Conservation (phyloP, 2,888 invertebrate species). For the Ochropleura leucogaster region DNA sequence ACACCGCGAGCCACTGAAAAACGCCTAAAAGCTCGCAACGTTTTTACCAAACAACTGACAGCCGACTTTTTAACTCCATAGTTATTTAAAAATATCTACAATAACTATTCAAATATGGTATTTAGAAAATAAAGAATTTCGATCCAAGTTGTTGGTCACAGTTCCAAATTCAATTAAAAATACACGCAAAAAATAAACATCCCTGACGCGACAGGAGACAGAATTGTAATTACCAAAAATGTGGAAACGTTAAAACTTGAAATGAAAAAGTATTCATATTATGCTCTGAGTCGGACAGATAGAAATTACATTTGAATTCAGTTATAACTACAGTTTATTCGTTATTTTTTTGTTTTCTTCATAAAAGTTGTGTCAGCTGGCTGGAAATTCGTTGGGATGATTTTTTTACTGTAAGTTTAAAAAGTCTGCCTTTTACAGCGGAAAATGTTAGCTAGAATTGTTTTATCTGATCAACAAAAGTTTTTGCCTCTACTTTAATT, state of each 20-base stretch:
- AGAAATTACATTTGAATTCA: conserved; percentile 68
- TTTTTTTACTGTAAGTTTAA: conserved; percentile 51
- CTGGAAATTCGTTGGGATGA: conserved; percentile 50
- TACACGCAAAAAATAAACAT: conserved; percentile 34
- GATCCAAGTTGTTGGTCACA: background rate
- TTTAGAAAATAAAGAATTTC: background rate
- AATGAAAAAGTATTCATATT: conserved; percentile 65
- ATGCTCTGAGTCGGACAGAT: conserved; percentile 60
- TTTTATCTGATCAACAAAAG: conserved; percentile 40
- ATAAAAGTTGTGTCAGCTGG: conserved; percentile 65
- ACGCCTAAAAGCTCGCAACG: conserved; percentile 26
- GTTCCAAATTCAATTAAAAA: conserved; percentile 27
- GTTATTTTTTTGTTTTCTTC: conserved; percentile 60
- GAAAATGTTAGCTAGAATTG: conserved; percentile 41
- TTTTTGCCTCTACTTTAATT: conserved; percentile 6
- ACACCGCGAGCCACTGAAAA: conserved; percentile 36
- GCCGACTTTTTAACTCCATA: conserved; percentile 51
- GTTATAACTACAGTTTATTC: conserved; percentile 67
- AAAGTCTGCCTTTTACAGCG: conserved; percentile 41
- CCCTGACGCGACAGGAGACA: conserved; percentile 20
- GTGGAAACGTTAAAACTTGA: conserved; percentile 54
- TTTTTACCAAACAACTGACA: conserved; percentile 26
- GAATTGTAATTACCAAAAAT: conserved; percentile 62
- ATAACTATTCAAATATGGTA: background rate
- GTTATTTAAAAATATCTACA: conserved; percentile 8